Base-by-base conservation (phyloP, 2,888 invertebrate species). In the Drosophila ustulata region DNA sequence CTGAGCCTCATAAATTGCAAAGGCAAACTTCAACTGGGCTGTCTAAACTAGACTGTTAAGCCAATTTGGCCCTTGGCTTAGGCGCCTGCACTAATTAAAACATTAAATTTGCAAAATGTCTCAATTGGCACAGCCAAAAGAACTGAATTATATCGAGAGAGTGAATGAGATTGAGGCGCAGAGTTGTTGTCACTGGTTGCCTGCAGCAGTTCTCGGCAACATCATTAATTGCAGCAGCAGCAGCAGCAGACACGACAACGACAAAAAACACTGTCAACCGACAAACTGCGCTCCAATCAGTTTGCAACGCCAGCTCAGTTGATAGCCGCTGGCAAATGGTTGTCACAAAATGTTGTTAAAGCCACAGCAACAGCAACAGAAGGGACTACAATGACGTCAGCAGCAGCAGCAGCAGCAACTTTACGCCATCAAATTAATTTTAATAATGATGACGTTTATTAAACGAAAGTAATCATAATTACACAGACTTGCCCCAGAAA, bases 391-490 rank as follows among this genome's bases (percentile, higher is more conserved):
- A 25, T 62, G 46, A 47, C 47, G 37, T 26, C 51, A 45, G 45
- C 72, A 50, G n/a, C 9, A 63, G 11, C 41, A 56, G 6, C 34
- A 41, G 23, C 73, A 51, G n/a, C 75, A 62, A 57, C 68, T 71
- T 78, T 61, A 43, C 47, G 63, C 67, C 78, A 80, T 79, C 68
- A 82, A 87, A 84, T 84, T 74, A 79, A 88, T 84, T 79, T 84
- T 76, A 69, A 77, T 75, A 68, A 83, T 86, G 68, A 83, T 75
- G 66, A 58, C 66, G 68, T 71, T 80, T 86, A 83, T 86, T 82
- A 75, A 82, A 75, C 59, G 70, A 66, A 65, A 58, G 81, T 68
- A 67, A 81, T 79, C 74, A 79, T 81, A 74, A 82, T 82, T 76
- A 47, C 7, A 81, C 72, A 47, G 56, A 37, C 56, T 71, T 66